phyloP scores from a whole-genome alignment of 2,797 vertebrate genomes.

The Trachurus trachurus region DNA sequence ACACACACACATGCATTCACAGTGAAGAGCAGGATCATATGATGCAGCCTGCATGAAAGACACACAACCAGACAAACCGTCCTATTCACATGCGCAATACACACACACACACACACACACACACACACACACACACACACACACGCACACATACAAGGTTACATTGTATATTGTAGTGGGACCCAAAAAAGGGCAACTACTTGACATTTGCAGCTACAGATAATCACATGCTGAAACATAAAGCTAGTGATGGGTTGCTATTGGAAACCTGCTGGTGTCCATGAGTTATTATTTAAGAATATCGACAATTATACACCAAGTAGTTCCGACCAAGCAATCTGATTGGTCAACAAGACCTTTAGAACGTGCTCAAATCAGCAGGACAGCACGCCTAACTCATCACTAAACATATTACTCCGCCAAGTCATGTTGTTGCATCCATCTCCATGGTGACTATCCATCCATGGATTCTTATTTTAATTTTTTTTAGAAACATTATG shows the following conservation, averaged over 20 bases:
- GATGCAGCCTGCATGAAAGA: slow-evolving; percentile 33
- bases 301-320: neutral
- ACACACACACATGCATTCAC: slow-evolving; percentile 7
- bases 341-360: no score
- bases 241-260: neutral
- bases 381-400: no score
- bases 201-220: neutral
- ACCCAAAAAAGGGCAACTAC: neutral
- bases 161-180: slow-evolving; percentile 6
- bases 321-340: no score
- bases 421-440: no score
- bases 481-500: no score
- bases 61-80: slow-evolving; percentile 29
- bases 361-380: no score
- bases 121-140: no score
- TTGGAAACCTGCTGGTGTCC: neutral
- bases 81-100: slow-evolving; percentile 32
- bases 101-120: no score
- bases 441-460: no score
- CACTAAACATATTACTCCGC: no score
- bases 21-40: slow-evolving; percentile 18
- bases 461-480: no score
- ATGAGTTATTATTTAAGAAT: slow-evolving; percentile 1
- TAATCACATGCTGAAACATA: neutral
- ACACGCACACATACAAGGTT: slow-evolving; percentile 19